These are phyloP conservation scores for Terebella lapidaria DNA, from an alignment of 2,888 invertebrate species.

Conservation along the genomic window DNA sequence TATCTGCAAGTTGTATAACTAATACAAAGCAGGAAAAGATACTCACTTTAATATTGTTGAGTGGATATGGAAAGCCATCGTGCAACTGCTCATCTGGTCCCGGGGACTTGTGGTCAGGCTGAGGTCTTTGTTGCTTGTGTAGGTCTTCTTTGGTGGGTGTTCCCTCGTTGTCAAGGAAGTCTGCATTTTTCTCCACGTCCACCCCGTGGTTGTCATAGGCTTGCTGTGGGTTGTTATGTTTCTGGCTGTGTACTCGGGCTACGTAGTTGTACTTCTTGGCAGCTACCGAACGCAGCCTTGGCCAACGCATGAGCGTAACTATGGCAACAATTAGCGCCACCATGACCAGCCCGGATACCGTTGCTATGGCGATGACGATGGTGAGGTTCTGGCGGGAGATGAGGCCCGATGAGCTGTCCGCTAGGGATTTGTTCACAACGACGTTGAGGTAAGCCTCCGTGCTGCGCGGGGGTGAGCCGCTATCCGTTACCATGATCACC, in stretches of 20 bases:
- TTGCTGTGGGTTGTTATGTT: too few relatives aligned
- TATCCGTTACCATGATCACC: slow-evolving; percentile 10
- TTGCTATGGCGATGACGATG: slow-evolving; percentile 18
- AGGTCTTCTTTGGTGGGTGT: too few relatives aligned
- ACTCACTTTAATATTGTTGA: too few relatives aligned
- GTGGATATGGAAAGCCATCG: too few relatives aligned
- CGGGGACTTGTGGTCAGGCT: too few relatives aligned
- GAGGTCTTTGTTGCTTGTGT: too few relatives aligned
- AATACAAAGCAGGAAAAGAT: too few relatives aligned
- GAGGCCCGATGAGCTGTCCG: not conserved
- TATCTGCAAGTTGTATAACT: too few relatives aligned
- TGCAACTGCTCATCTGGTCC: too few relatives aligned
- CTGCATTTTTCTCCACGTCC: too few relatives aligned
- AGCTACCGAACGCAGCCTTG: not conserved
- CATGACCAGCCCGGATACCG: slow-evolving; percentile 14
- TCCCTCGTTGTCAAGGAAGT: too few relatives aligned
- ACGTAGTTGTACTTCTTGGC: not conserved
- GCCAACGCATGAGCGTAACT: slow-evolving; percentile 8
- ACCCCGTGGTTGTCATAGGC: too few relatives aligned
- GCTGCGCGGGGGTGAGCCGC: slow-evolving; percentile 9
- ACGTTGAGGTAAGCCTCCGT: slow-evolving; percentile 14
- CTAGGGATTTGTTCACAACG: slow-evolving; percentile 15
- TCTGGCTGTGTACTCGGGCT: not conserved
- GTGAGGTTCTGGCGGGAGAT: slow-evolving; percentile 13
- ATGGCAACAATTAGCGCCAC: slow-evolving; percentile 18